Conservation (phyloP, 2,888 invertebrate species). For the Drosophila sordidapex region DNA sequence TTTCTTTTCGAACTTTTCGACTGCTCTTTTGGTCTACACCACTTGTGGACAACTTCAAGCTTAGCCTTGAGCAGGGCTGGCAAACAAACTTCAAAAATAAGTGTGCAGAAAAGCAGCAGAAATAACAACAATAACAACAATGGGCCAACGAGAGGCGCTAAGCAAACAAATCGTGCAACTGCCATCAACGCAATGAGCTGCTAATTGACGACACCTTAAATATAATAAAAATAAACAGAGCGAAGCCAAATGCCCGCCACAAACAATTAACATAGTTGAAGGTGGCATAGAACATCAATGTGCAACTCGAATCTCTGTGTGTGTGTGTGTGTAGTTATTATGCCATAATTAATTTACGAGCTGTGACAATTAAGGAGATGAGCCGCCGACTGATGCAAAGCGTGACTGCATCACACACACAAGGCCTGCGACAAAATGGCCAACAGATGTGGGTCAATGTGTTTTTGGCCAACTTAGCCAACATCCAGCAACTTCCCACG, state of each 20-base stretch:
- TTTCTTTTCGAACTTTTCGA: background rate
- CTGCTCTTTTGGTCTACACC: conserved; percentile 27
- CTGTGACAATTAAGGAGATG: conserved; percentile 79
- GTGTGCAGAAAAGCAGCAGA: conserved; percentile 42
- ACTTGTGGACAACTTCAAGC: conserved; percentile 52
- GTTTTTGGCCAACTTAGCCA: conserved; percentile 46
- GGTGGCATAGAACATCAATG: conserved; percentile 55
- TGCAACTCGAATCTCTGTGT: conserved; percentile 35
- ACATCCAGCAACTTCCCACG: conserved; percentile 35
- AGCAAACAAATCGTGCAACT: conserved; percentile 60
- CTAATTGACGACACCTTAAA: conserved; percentile 78
- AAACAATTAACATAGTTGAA: conserved; percentile 73
- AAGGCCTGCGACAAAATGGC: conserved; percentile 56
- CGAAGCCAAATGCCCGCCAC: conserved; percentile 71
- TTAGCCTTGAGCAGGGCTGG: conserved; percentile 26
- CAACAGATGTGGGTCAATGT: conserved; percentile 67
- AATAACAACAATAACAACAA: conserved; percentile 14
- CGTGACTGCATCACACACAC: conserved; percentile 63
- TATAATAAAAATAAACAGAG: conserved; percentile 43
- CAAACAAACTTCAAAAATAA: conserved; percentile 10
- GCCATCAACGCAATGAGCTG: conserved; percentile 61
- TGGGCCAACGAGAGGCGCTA: conserved; percentile 31
- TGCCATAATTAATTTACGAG: conserved; percentile 81
- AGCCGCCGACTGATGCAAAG: conserved; percentile 52
- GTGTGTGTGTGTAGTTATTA: conserved; percentile 56